Base-by-base conservation (phyloP, 2,113 vertebrate genomes). In the Caranx ignobilis region DNA sequence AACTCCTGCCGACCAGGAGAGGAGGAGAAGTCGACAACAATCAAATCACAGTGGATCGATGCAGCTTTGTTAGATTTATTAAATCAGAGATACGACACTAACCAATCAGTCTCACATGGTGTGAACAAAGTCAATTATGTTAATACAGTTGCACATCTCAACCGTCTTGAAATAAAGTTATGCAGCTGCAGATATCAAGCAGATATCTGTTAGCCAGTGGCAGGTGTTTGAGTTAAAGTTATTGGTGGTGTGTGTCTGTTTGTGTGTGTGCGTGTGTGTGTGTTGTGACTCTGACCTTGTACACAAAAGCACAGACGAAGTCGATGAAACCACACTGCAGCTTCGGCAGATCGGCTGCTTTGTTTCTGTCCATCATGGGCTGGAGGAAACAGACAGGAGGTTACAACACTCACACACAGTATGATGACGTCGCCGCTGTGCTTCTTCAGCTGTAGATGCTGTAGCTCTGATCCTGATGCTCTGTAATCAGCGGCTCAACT, bases 361-460 rank as follows among this genome's bases (percentile, higher is more conserved):
- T 95, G 86, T 92, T 95, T 87, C 95, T 92, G 93, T 96, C 95
- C 95, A 95, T 96, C 95, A 95, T 96, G 0, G 94, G 93, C 94
- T 95, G 74, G 39, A 65, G n/a, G 37, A 70, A 19, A 67, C 57
- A 79, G 3, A 59, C 5, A 60, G 18, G 16, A 2, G 32, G n/a
- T 65, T 32, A 47, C 16, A 48, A 37, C 35, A 19, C 18, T 50
- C 48, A n/a, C 18, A 0, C 26, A 26, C 26, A 26, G 26, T 26
- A 26, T 26, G 26, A 26, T 26, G 26, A 26, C 26, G 26, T 1
- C 26, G 26, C 26, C 26, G 26, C 26, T 26, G n/a, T n/a, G n/a
- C n/a, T n/a, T n/a, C n/a, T n/a, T n/a, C n/a, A n/a, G 26, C 26
- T 26, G 26, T 47, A 47, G 13, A 12, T 47, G 16, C 5, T 47